phyloP scores from a whole-genome alignment of 2,888 invertebrate genomes.

The Cephus pulcher region DNA sequence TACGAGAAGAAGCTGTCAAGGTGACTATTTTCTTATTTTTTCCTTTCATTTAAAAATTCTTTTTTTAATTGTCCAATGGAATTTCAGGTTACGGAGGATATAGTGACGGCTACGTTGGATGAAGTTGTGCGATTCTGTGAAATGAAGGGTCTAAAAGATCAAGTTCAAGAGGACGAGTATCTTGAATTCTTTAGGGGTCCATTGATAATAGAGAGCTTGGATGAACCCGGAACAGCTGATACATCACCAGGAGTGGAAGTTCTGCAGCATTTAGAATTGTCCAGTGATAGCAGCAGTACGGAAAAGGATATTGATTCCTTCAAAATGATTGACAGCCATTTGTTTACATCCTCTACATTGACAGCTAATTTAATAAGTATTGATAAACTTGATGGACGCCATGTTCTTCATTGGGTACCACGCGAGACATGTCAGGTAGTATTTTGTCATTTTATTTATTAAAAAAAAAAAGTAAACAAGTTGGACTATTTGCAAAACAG shows the following conservation, averaged over 20 bases:
- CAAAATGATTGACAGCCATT: neutral
- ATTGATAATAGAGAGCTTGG: neutral
- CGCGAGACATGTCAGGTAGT: conserved; percentile 41
- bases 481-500: conserved; percentile 20
- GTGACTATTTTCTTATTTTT: conserved; percentile 10
- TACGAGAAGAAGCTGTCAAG: conserved; percentile 23
- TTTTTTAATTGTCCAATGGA: neutral
- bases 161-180: neutral
- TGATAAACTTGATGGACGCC: conserved; percentile 4
- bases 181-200: neutral
- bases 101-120: neutral
- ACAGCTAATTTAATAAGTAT: neutral
- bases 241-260: neutral
- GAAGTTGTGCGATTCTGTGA: neutral
- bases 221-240: neutral
- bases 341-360: neutral
- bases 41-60: neutral
- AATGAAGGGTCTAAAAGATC: neutral
- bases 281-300: neutral
- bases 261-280: neutral
- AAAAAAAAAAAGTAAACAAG: neutral
- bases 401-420: conserved; percentile 39
- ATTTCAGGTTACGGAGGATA: neutral
- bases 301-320: neutral
- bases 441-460: neutral